A percentile compares a stretch with the other conserved stretches of the same genome.
These are phyloP conservation scores for Archivesica marissinica DNA, from an alignment of 1,140 invertebrate species.

Conservation along the genomic window DNA sequence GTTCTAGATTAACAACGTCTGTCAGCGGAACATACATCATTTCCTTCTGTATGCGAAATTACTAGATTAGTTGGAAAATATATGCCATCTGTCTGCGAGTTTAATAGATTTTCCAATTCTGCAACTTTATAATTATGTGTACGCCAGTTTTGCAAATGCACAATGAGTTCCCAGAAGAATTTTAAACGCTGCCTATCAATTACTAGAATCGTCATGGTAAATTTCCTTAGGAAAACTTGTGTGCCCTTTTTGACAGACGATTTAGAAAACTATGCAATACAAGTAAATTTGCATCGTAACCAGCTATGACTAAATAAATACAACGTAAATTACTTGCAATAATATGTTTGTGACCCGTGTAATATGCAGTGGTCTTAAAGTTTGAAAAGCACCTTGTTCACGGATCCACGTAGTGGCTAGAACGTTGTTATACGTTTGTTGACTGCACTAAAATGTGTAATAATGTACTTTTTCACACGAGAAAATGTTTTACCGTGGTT, in stretches of 20 bases:
- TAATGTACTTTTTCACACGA: slow-evolving; percentile 41
- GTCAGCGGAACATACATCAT: slow-evolving; percentile 12
- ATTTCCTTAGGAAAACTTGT: slow-evolving; percentile 53
- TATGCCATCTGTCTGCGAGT: slow-evolving; percentile 16
- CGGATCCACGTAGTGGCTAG: not conserved
- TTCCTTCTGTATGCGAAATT: slow-evolving; percentile 3
- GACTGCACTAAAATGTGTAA: slow-evolving; percentile 6
- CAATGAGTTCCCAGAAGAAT: slow-evolving; percentile 33
- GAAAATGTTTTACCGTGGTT: slow-evolving; percentile 10
- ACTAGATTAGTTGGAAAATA: slow-evolving; percentile 9
- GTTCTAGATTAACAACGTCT: slow-evolving; percentile 15
- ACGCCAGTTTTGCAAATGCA: not conserved
- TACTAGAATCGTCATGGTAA: slow-evolving; percentile 51
- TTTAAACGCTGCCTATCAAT: slow-evolving; percentile 12
- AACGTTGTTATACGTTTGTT: not conserved
- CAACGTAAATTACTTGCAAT: slow-evolving; percentile 47
- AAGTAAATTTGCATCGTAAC: slow-evolving; percentile 47
- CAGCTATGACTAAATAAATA: slow-evolving; percentile 54
- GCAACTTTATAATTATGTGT: slow-evolving; percentile 26
- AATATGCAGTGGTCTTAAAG: slow-evolving; percentile 15
- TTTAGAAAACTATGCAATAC: slow-evolving; percentile 47
- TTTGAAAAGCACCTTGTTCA: not conserved
- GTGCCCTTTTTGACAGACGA: slow-evolving; percentile 38
- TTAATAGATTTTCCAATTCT: slow-evolving; percentile 23
- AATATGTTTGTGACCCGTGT: slow-evolving; percentile 46